Conservation (phyloP, 2,888 invertebrate species). For the Deroplatys truncata region DNA sequence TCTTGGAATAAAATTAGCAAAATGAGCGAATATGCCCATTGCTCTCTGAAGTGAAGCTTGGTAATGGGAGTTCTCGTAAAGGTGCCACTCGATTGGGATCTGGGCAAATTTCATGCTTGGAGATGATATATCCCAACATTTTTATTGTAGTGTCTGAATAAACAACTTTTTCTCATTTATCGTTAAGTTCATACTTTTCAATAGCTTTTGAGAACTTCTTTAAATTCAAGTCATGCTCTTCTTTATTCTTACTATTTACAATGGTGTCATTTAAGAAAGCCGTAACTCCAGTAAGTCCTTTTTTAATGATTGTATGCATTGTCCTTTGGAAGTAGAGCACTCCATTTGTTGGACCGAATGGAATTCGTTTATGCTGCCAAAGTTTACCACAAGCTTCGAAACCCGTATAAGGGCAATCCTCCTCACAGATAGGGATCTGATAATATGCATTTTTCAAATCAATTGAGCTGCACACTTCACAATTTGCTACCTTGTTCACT, state of each 20-base stretch:
- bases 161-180: neutral
- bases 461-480: too few species aligned
- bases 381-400: constrained; percentile 31
- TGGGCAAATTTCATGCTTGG: neutral
- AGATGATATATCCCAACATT: neutral
- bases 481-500: too few species aligned
- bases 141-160: neutral
- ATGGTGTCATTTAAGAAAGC: constrained; percentile 27
- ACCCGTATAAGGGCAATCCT: constrained; percentile 6
- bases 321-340: constrained; percentile 6
- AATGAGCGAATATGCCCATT: neutral
- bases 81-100: neutral
- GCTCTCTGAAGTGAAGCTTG: neutral
- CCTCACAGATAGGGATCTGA: constrained; percentile 27
- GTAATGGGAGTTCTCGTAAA: neutral
- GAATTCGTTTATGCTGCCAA: constrained; percentile 20
- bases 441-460: too few species aligned
- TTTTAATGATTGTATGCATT: neutral
- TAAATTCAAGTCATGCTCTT: constrained; percentile 24
- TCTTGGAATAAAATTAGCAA: neutral
- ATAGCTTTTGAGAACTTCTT: neutral
- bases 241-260: constrained; percentile 25
- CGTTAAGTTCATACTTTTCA: neutral
- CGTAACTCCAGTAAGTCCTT: neutral
- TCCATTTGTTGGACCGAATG: constrained; percentile 31